Evolutionary conservation across 2,113 vertebrate genomes (phyloP).

Genomic region (Menidia beryllina): DNA sequence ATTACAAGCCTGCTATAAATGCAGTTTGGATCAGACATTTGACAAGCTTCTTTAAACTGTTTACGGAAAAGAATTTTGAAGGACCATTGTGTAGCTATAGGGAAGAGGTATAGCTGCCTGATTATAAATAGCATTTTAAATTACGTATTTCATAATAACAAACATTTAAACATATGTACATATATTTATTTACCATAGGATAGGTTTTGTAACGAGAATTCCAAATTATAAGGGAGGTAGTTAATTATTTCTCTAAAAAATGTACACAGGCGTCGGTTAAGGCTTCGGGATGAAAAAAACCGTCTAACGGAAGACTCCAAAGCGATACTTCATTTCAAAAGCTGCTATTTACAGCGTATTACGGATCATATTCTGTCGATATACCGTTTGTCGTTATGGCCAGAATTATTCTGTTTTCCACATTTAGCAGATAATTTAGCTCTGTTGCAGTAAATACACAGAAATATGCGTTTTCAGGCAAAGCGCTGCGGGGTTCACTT

Average conservation of each 20-base stretch:
- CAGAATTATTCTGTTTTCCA: not conserved
- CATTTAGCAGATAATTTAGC: fast-evolving
- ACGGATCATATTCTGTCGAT: too few relatives aligned
- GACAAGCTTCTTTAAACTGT: constrained; percentile 11
- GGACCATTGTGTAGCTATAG: constrained; percentile 21
- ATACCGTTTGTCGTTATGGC: not conserved
- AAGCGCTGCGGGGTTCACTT: constrained; percentile 93
- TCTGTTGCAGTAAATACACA: not conserved
- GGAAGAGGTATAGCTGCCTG: constrained; percentile 16
- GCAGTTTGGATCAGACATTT: not conserved
- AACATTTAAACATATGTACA: too few relatives aligned
- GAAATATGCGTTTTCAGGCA: constrained; percentile 82
- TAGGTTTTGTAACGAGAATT: too few relatives aligned
- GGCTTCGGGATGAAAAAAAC: not conserved
- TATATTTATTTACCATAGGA: too few relatives aligned
- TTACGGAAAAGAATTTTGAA: constrained; percentile 57
- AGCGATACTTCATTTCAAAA: not conserved
- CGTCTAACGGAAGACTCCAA: not conserved
- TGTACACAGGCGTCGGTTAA: constrained; percentile 13
- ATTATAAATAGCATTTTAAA: not conserved
- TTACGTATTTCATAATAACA: too few relatives aligned
- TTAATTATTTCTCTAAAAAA: too few relatives aligned
- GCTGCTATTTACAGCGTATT: not conserved
- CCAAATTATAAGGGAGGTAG: too few relatives aligned
- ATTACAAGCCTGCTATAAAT: not conserved